Conservation (phyloP, 2,797 vertebrate genomes). For the Spea hammondii region DNA sequence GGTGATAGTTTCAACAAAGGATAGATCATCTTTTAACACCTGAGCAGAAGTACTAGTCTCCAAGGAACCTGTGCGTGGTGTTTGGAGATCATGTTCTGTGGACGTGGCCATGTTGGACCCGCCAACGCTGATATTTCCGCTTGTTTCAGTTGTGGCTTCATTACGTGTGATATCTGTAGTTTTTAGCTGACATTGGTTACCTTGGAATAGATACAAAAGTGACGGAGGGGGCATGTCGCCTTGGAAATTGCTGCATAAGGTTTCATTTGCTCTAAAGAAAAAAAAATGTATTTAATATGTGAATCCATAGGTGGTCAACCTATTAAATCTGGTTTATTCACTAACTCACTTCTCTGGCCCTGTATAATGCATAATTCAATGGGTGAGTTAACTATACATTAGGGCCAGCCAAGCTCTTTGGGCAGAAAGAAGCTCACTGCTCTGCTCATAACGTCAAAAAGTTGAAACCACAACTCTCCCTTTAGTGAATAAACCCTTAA, state of each 20-base stretch:
- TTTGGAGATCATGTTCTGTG: background rate
- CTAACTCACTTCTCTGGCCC: no score
- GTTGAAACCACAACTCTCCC: no score
- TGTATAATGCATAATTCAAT: no score
- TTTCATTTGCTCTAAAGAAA: constrained; percentile 61
- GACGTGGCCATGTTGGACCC: background rate
- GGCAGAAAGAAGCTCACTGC: no score
- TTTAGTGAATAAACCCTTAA: no score
- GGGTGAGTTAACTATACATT: no score
- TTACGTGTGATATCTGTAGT: fast-evolving
- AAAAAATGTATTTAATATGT: background rate
- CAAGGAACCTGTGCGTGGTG: background rate
- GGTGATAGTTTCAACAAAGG: background rate
- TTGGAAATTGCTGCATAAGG: constrained; percentile 52
- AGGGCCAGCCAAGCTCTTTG: no score
- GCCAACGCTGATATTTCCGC: background rate
- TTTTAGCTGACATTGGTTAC: constrained; percentile 48
- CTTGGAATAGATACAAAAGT: constrained; percentile 54
- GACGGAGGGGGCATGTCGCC: constrained; percentile 19
- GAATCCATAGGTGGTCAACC: no score
- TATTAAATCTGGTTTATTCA: no score
- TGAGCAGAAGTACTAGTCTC: background rate
- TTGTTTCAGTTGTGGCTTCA: fast-evolving
- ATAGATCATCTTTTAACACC: background rate
- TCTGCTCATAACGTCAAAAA: no score